Evolutionary conservation across 2,113 vertebrate species (phyloP).

Genomic region (Vicugna pacos): DNA sequence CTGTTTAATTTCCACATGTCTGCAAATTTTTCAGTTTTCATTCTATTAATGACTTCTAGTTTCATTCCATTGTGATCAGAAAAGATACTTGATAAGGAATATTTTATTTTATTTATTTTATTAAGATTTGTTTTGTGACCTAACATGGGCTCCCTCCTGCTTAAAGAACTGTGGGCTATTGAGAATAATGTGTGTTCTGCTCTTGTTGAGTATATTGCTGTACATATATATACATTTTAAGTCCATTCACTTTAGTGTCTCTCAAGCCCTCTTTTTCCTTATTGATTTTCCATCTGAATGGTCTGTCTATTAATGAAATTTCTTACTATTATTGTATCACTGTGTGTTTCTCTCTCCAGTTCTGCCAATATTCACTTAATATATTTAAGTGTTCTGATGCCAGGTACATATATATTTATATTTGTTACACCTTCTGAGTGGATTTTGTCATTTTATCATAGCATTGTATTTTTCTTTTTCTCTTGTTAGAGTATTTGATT

Average conservation of each 20-base stretch:
- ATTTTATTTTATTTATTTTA: background rate
- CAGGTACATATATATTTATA: background rate
- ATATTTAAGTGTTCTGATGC: background rate
- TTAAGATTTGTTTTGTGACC: background rate
- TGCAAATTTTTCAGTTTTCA: background rate
- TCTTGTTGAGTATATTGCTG: background rate
- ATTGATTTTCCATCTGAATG: background rate
- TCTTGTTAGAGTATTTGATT: background rate
- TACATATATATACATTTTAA: background rate
- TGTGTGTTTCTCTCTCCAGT: background rate
- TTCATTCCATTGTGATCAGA: background rate
- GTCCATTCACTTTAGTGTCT: background rate
- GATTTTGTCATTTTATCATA: background rate
- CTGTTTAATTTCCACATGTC: background rate
- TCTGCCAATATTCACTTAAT: background rate
- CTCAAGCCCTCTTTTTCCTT: background rate
- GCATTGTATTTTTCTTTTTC: background rate
- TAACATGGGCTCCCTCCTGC: background rate
- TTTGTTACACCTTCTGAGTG: background rate
- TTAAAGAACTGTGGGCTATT: background rate
- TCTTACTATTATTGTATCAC: background rate
- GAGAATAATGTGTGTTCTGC: background rate
- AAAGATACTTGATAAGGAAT: background rate
- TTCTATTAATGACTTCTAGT: background rate
- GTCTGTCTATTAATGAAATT: background rate